phyloP scores from a whole-genome alignment of 1,140 invertebrate genomes.

The Arctopsyche grandis region DNA sequence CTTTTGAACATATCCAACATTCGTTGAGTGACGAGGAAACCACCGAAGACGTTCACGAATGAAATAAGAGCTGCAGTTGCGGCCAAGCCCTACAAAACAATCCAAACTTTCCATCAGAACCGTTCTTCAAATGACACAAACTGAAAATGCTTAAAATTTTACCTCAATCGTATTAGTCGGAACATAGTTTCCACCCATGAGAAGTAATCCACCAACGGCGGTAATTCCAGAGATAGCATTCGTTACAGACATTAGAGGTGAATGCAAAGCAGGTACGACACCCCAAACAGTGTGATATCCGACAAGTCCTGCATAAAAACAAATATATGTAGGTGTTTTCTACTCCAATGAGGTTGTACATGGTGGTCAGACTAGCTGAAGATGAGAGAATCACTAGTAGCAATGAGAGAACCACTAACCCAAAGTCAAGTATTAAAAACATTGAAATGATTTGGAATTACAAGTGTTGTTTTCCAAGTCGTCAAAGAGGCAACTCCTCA shows the following conservation, averaged over 20 bases:
- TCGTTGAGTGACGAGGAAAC: constrained; percentile 89
- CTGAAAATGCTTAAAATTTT: constrained; percentile 3
- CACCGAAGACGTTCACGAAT: constrained; percentile 91
- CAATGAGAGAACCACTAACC: too few species aligned
- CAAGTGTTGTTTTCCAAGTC: too few species aligned
- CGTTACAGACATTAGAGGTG: constrained; percentile 92
- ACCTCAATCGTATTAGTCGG: constrained; percentile 69
- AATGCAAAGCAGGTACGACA: constrained; percentile 89
- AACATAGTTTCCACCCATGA: constrained; percentile 82
- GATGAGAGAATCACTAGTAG: too few species aligned
- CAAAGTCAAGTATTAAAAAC: too few species aligned
- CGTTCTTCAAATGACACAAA: neutral
- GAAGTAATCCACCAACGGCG: constrained; percentile 85
- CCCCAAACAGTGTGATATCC: constrained; percentile 94
- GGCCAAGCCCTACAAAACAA: constrained; percentile 71
- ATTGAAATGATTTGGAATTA: too few species aligned
- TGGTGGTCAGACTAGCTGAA: too few species aligned
- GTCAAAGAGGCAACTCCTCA: too few species aligned
- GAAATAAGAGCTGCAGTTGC: constrained; percentile 87
- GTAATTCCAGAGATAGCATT: constrained; percentile 94
- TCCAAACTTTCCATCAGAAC: neutral
- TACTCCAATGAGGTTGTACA: too few species aligned
- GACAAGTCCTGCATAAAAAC: constrained; percentile 78
- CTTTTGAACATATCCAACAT: constrained; percentile 95
- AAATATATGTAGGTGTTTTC: neutral